phyloP scores from a whole-genome alignment of 2,113 vertebrate genomes.

The Aleadryas rufinucha region DNA sequence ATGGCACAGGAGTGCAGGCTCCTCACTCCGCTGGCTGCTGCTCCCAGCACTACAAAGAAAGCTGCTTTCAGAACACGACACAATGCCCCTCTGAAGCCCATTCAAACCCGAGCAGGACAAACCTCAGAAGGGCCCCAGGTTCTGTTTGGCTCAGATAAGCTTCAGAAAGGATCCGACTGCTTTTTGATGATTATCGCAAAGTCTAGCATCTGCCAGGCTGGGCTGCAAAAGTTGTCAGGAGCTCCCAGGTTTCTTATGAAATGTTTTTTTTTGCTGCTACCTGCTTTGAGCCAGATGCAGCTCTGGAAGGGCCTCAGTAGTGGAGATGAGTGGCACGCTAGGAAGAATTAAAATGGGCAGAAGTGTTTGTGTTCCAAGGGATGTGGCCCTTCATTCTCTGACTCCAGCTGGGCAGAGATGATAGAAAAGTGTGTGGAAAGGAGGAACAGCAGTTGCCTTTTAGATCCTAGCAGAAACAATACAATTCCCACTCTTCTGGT shows the following conservation, averaged over 20 bases:
- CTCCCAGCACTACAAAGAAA: not conserved
- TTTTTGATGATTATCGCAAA: constrained; percentile 29
- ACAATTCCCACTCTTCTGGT: not conserved
- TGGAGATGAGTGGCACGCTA: not conserved
- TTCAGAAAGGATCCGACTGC: not conserved
- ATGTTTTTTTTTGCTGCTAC: not conserved
- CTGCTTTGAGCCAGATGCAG: not conserved
- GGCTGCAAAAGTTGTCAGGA: not conserved
- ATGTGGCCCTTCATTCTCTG: not conserved
- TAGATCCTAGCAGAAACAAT: not conserved
- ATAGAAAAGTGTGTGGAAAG: not conserved
- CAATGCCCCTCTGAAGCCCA: not conserved
- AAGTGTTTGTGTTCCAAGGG: not conserved
- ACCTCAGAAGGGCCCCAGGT: not conserved
- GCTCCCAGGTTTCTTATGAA: not conserved
- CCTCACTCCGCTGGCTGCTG: not conserved
- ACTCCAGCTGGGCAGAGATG: not conserved
- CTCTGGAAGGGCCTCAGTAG: not conserved
- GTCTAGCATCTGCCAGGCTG: not conserved
- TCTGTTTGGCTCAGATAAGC: constrained; percentile 61
- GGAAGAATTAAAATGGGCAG: not conserved
- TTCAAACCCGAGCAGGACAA: constrained; percentile 8
- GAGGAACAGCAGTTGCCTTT: not conserved
- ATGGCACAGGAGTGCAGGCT: not conserved
- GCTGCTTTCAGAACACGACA: not conserved